A percentile compares a stretch with the other conserved stretches of the same genome.
phyloP scores from a whole-genome alignment of 2,113 vertebrate genomes.

The Colistium nudipinnis region DNA sequence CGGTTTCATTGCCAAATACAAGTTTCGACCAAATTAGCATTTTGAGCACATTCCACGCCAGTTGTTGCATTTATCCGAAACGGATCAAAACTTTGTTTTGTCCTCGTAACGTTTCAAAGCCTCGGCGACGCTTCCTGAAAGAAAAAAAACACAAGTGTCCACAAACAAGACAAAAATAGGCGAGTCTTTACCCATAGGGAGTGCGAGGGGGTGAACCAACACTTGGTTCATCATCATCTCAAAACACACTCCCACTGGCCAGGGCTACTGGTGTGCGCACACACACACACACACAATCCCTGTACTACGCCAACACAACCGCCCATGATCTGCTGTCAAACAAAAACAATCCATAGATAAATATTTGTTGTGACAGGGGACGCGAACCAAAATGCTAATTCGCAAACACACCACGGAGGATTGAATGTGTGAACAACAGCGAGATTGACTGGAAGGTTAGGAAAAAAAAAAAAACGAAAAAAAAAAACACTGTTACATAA shows the following conservation, averaged over 20 bases:
- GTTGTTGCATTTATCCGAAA: too few species aligned
- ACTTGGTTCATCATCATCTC: slow-evolving; percentile 28
- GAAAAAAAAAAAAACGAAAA: slow-evolving; percentile 18
- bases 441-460: slow-evolving; percentile 60
- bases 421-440: slow-evolving; percentile 54
- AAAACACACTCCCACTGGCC: slow-evolving; percentile 36
- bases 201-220: slow-evolving; percentile 7
- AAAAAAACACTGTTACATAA: too few species aligned
- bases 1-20: too few species aligned
- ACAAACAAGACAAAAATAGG: slow-evolving; percentile 35
- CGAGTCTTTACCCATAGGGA: slow-evolving; percentile 43
- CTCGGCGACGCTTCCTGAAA: not conserved
- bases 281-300: slow-evolving; percentile 25
- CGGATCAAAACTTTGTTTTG: too few species aligned
- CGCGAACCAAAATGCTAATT: slow-evolving; percentile 69
- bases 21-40: too few species aligned
- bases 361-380: slow-evolving; percentile 72
- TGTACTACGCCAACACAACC: slow-evolving; percentile 40
- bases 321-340: slow-evolving; percentile 64
- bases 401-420: slow-evolving; percentile 50
- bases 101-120: not conserved
- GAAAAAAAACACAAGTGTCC: not conserved
- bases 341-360: slow-evolving; percentile 68
- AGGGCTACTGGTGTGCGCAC: slow-evolving; percentile 3
- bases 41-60: too few species aligned